phyloP scores from a whole-genome alignment of 2,113 vertebrate species.

The Neogobius melanostomus region DNA sequence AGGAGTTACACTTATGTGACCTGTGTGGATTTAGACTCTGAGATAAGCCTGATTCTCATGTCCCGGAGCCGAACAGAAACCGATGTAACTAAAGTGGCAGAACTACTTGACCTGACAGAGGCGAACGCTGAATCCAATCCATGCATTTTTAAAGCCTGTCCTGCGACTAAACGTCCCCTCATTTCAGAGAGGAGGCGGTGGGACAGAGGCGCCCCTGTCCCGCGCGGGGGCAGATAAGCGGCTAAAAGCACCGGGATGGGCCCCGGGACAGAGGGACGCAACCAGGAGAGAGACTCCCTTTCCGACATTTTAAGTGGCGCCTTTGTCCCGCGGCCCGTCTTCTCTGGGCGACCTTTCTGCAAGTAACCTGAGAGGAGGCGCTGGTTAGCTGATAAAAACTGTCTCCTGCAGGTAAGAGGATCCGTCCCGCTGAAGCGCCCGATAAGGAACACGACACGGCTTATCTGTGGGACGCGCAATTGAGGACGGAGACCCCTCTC shows the following conservation, averaged over 20 bases:
- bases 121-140: neutral
- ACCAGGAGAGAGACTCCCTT: slow-evolving; percentile 31
- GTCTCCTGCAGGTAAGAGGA: slow-evolving; percentile 71
- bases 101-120: no score
- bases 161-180: neutral
- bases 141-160: neutral
- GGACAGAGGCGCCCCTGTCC: slow-evolving; percentile 2
- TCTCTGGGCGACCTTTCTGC: slow-evolving; percentile 67
- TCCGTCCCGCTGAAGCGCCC: slow-evolving; percentile 51
- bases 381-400: slow-evolving; percentile 65
- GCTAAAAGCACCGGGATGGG: slow-evolving; percentile 26
- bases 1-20: no score
- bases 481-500: slow-evolving; percentile 48
- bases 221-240: neutral
- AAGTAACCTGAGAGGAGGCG: slow-evolving; percentile 64
- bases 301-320: slow-evolving; percentile 65
- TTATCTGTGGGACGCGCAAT: slow-evolving; percentile 61
- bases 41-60: no score
- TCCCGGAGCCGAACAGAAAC: no score
- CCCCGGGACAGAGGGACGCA: slow-evolving; percentile 43
- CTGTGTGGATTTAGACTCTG: no score
- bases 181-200: neutral
- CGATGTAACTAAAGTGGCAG: no score
- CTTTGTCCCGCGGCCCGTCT: slow-evolving; percentile 59
- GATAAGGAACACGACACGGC: slow-evolving; percentile 59